A percentile compares a stretch with the other conserved stretches of the same genome.
Conservation (phyloP, 2,113 vertebrate genomes). For the Gasterosteus nipponicus region DNA sequence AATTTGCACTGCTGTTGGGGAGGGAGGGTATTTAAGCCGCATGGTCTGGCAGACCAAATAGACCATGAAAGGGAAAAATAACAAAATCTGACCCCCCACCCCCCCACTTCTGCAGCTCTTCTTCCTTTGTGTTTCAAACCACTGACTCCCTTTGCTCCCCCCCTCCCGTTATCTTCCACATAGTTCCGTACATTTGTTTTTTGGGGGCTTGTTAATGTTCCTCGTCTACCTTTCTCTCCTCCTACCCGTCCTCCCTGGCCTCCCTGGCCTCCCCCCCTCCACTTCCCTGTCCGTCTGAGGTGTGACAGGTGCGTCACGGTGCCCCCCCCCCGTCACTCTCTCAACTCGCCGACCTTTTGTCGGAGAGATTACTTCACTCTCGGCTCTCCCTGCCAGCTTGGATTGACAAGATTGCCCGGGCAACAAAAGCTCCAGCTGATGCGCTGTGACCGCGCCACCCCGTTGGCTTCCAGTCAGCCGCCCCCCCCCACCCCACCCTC, state of each 20-base stretch:
- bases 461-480: conserved; percentile 49
- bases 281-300: conserved; percentile 38
- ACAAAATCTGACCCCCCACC: conserved; percentile 52
- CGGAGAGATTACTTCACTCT: conserved; percentile 68
- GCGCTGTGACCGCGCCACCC: conserved; percentile 64
- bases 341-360: conserved; percentile 79
- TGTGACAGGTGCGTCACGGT: conserved; percentile 77
- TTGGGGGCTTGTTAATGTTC: conserved; percentile 50
- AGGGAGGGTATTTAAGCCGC: conserved; percentile 60
- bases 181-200: conserved; percentile 40
- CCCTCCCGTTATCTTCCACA: conserved; percentile 53
- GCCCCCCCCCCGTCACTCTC: conserved; percentile 71
- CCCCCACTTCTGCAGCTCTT: conserved; percentile 47
- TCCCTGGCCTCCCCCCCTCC: neutral
- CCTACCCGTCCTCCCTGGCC: conserved; percentile 38
- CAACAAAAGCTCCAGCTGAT: conserved; percentile 70
- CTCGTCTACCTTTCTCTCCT: conserved; percentile 21
- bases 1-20: conserved; percentile 33
- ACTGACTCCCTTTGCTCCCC: conserved; percentile 52
- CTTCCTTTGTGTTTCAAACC: conserved; percentile 59
- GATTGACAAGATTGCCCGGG: conserved; percentile 72
- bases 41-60: conserved; percentile 72
- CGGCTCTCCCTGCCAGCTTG: conserved; percentile 48
- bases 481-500: conserved; percentile 12
- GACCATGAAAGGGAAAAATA: conserved; percentile 76